Evolutionary conservation across 2,888 invertebrate species (phyloP), one percentile per base, ranked within the genome.

Genomic region (Eretmocerus hayati): DNA sequence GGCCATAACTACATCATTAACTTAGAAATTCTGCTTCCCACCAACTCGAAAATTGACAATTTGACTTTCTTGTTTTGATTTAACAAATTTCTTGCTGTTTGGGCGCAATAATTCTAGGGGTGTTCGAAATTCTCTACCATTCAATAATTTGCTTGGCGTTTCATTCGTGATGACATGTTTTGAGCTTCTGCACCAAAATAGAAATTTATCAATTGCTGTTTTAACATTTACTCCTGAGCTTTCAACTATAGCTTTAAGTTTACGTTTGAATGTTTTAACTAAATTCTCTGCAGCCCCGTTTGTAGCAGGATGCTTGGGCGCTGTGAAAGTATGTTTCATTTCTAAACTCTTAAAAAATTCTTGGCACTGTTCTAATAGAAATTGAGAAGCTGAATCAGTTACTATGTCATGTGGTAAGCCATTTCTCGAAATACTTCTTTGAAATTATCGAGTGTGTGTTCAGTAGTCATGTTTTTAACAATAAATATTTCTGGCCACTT

Each of bases 311-410:
- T 38, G 4, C 5, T 38, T 21, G 3, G 18, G 18, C n/a, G 38
- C 11, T 21, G 38, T 11, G 13, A 38, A 38, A 11, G 13, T 38
- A 6, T 38, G 38, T n/a, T 20, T 21, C 6, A 41, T 16, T n/a
- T 30, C 41, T 13, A 30, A 15, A 18, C 6, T 20, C 19, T 19
- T 31, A 5, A 41, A n/a, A 26, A 30, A 41, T 5, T 9, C n/a
- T 5, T 33, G 5, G 33, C 32, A 42, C 33, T 45, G 15, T 16
- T 8, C 44, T 5, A 21, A 16, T 23, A 38, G 40, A 22, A 56
- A 54, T 42, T 54, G 55, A 35, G 46, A 44, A 1, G 55, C 56
- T 11, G 48, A 49, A 41, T 59, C 56, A 1, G 58, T 48, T 3
- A 58, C 57, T 1, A 54, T 8, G 16, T 50, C 52, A n/a, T 41